A percentile compares a stretch with the other conserved stretches of the same genome.
phyloP scores from a whole-genome alignment of 2,113 vertebrate genomes.

The cat (Felis catus) region DNA sequence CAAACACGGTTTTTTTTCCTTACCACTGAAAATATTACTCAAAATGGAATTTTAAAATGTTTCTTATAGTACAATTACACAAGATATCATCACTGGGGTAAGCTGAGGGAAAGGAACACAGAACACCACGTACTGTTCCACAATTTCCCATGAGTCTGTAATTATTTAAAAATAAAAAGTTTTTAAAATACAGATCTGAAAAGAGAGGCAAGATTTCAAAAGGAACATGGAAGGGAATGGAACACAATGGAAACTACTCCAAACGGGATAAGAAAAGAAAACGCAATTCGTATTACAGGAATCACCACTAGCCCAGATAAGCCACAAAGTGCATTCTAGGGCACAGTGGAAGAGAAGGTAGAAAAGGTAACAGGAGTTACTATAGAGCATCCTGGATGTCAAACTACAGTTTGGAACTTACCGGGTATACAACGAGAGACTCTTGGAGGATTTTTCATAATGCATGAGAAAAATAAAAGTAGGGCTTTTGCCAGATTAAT shows the following conservation, averaged over 20 bases:
- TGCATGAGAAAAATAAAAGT: background rate
- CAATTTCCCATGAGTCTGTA: background rate
- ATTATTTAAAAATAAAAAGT: constrained; percentile 34
- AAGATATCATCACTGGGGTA: background rate
- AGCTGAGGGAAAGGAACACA: background rate
- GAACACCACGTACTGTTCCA: background rate
- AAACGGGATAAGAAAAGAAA: constrained; percentile 5
- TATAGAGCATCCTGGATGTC: background rate
- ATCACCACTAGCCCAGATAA: background rate
- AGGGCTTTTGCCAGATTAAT: background rate
- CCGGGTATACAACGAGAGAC: background rate
- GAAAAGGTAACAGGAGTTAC: background rate
- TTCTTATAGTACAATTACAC: background rate
- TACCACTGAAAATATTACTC: background rate
- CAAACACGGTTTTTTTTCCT: background rate
- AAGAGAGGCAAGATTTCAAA: constrained; percentile 34
- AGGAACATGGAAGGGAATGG: background rate
- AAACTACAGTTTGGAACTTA: background rate
- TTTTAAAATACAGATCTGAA: background rate
- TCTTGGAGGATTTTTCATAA: background rate
- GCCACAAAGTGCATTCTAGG: background rate
- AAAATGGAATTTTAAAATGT: constrained; percentile 21
- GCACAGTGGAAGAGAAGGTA: background rate
- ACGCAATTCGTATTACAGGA: background rate
- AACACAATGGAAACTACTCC: background rate